Conservation (phyloP, 2,888 invertebrate genomes). For the Megastigmus dorsalis region DNA sequence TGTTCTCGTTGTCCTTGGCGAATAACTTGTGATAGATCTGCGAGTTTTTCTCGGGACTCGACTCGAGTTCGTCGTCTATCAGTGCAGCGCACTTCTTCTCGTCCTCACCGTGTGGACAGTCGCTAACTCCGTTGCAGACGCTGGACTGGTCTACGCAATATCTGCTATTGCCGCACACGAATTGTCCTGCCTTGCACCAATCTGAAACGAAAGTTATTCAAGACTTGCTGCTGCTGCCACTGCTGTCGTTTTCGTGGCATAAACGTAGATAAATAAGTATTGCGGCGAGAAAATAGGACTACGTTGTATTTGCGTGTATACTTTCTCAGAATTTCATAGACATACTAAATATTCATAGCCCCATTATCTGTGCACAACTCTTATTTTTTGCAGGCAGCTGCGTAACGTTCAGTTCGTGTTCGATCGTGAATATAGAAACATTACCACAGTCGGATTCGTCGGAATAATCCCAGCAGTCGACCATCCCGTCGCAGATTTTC, state of each 20-base stretch:
- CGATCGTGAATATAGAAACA: no score
- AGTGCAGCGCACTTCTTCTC: slow-evolving; percentile 81
- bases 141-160: slow-evolving; percentile 80
- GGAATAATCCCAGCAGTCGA: slow-evolving; percentile 87
- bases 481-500: slow-evolving; percentile 87
- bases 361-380: no score
- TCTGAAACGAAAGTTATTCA: no score
- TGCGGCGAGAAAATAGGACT: no score
- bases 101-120: slow-evolving; percentile 85
- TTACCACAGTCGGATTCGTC: slow-evolving; percentile 86
- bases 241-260: no score
- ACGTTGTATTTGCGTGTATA: no score
- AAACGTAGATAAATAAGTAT: no score
- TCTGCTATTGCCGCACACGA: slow-evolving; percentile 84
- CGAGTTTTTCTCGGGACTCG: slow-evolving; percentile 13
- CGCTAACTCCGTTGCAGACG: slow-evolving; percentile 83
- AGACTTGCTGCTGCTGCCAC: no score
- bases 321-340: no score
- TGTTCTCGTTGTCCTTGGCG: background rate
- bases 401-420: no score
- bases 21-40: slow-evolving; percentile 25
- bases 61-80: slow-evolving; percentile 64
- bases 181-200: slow-evolving; percentile 84
- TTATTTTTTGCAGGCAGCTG: no score
- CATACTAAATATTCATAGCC: no score